Conservation (phyloP, 1,140 invertebrate genomes). For the Chymomyza costata region DNA sequence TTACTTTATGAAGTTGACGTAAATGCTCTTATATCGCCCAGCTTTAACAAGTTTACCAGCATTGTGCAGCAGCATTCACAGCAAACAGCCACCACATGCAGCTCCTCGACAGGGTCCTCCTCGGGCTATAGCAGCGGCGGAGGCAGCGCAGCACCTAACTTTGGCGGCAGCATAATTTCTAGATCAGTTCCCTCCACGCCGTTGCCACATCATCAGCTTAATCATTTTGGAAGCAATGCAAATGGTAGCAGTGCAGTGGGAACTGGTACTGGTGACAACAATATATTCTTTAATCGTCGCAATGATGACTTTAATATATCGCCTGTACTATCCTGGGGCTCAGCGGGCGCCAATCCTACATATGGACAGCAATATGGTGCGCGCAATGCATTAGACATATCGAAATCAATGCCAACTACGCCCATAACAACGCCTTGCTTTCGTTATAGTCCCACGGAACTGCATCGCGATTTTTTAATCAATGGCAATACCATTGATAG, state of each 20-base stretch:
- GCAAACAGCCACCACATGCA: slow-evolving; percentile 57
- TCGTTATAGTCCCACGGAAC: slow-evolving; percentile 77
- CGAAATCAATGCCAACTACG: slow-evolving; percentile 81
- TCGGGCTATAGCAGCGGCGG: slow-evolving; percentile 63
- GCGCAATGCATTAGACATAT: slow-evolving; percentile 73
- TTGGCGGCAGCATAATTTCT: slow-evolving; percentile 75
- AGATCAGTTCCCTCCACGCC: slow-evolving; percentile 81
- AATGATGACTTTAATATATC: slow-evolving; percentile 61
- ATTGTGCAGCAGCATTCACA: slow-evolving; percentile 26
- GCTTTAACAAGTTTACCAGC: slow-evolving; percentile 57
- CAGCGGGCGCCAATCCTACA: slow-evolving; percentile 9
- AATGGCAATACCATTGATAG: slow-evolving; percentile 78
- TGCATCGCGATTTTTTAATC: slow-evolving; percentile 78
- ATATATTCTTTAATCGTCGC: slow-evolving; percentile 11
- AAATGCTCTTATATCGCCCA: slow-evolving; percentile 52
- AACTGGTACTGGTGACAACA: background rate
- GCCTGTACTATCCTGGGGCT: slow-evolving; percentile 48
- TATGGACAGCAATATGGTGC: slow-evolving; percentile 23
- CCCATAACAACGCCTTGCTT: slow-evolving; percentile 77
- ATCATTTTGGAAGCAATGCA: slow-evolving; percentile 47
- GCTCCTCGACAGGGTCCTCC: slow-evolving; percentile 64
- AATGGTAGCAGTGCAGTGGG: background rate
- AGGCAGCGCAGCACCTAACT: slow-evolving; percentile 7
- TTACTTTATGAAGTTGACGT: slow-evolving; percentile 61
- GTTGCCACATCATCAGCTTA: slow-evolving; percentile 75